Evolutionary conservation across 2,797 vertebrate species (phyloP).

Genomic region (Linurgus olivaceus): DNA sequence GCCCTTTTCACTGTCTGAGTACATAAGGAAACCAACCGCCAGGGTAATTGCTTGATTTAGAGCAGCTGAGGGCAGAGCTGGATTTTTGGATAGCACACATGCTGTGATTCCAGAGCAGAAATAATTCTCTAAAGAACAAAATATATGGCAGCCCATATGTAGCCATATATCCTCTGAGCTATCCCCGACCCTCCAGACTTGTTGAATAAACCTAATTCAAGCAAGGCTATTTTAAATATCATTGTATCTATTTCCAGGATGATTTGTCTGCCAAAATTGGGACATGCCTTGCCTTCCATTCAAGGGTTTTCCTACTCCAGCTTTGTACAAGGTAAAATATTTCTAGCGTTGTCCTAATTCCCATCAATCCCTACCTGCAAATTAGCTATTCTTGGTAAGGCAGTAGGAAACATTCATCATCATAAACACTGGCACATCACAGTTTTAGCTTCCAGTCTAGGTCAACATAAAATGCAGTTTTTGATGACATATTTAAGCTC

Average conservation of each 20-base stretch:
- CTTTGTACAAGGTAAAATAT: neutral
- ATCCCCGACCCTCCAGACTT: neutral
- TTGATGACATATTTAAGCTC: neutral
- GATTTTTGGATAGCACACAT: neutral
- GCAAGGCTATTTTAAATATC: conserved; percentile 3
- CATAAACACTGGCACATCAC: neutral
- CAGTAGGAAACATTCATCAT: neutral
- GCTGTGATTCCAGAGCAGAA: conserved; percentile 7
- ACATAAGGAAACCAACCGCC: neutral
- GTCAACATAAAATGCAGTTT: neutral
- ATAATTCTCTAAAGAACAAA: neutral
- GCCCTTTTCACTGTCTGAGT: neutral
- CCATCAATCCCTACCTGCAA: neutral
- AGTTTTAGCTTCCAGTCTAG: neutral
- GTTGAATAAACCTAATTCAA: neutral
- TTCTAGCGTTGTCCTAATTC: neutral
- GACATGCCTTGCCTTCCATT: neutral
- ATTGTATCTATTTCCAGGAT: neutral
- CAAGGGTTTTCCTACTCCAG: neutral
- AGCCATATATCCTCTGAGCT: neutral
- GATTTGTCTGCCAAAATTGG: neutral
- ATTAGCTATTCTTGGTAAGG: neutral
- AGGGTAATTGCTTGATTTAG: conserved; percentile 10
- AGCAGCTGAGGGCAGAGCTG: neutral
- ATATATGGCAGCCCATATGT: neutral